A percentile compares a stretch with the other conserved stretches of the same genome.
Evolutionary conservation across 2,888 invertebrate species (phyloP).

Genomic region (Chloroclystis v-ata): DNA sequence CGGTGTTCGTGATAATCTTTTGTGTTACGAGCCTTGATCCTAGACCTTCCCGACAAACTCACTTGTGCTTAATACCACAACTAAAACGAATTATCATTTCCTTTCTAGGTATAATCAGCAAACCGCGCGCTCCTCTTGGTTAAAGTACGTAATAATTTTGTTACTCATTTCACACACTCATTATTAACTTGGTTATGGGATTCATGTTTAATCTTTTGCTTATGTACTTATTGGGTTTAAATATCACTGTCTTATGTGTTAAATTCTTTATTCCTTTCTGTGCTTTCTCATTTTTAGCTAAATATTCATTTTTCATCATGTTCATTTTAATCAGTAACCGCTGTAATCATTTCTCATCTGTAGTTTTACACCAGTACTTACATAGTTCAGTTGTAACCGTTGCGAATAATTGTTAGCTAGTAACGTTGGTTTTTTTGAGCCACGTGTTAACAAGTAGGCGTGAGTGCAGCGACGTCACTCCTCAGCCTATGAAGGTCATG

Average conservation of each 20-base stretch:
- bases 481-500: conserved; percentile 67
- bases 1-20: conserved; percentile 70
- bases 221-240: no score
- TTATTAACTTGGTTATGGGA: conserved; percentile 17
- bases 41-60: conserved; percentile 61
- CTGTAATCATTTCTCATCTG: no score
- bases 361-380: no score
- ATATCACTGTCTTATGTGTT: no score
- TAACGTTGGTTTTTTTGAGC: conserved; percentile 47
- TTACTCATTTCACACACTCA: conserved; percentile 33
- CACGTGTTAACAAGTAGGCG: conserved; percentile 64
- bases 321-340: no score
- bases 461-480: conserved; percentile 61
- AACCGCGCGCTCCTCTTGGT: conserved; percentile 73
- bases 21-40: conserved; percentile 67
- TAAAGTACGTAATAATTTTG: conserved; percentile 71
- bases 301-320: background rate
- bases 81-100: conserved; percentile 64
- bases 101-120: conserved; percentile 78
- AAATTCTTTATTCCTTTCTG: background rate
- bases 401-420: conserved; percentile 36
- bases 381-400: background rate
- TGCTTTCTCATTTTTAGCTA: conserved; percentile 9
- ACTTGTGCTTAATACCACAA: conserved; percentile 46
- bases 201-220: background rate